Percentiles rank a stretch among this genome's conserved stretches.
Evolutionary conservation across 2,797 vertebrate species (phyloP).

Genomic region (Scolopax rusticola): DNA sequence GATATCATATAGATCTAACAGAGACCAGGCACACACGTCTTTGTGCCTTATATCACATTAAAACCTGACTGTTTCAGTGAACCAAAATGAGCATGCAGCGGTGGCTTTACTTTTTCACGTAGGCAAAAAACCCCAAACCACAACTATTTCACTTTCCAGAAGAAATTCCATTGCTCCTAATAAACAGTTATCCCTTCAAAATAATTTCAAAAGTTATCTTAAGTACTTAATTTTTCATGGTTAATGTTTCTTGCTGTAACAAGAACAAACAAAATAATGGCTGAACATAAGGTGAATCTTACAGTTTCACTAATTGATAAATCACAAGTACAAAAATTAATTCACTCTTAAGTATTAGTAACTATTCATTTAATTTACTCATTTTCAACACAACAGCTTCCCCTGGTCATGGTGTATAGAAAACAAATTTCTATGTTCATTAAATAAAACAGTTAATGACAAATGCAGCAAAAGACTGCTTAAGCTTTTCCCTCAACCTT

Average conservation of each 20-base stretch:
- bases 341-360: neutral
- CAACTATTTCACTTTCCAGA: neutral
- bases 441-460: neutral
- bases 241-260: neutral
- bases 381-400: neutral
- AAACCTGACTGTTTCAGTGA: neutral
- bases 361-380: neutral
- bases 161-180: neutral
- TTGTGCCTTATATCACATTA: neutral
- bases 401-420: neutral
- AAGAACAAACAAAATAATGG: neutral
- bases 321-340: neutral
- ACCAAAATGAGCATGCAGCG: neutral
- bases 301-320: neutral
- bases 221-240: neutral
- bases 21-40: fast-evolving
- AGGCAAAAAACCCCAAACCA: neutral
- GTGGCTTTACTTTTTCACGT: neutral
- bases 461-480: neutral
- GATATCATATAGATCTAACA: neutral
- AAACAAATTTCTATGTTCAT: neutral
- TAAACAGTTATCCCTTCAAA: neutral
- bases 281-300: neutral
- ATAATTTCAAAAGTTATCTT: neutral
- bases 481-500: neutral